Conservation (phyloP, 2,888 invertebrate genomes). For the Aspidapion aeneum region DNA sequence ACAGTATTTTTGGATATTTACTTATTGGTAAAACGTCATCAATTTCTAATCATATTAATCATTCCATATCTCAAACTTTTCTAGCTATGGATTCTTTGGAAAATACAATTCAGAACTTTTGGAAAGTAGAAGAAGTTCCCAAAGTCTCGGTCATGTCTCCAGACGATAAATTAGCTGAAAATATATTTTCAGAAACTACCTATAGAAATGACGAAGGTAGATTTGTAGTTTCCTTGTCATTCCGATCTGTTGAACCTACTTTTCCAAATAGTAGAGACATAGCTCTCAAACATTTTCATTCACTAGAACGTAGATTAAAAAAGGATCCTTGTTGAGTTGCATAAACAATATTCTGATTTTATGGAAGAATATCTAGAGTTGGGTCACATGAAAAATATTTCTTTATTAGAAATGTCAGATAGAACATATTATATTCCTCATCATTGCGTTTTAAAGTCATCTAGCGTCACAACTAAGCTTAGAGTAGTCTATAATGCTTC, state of each 20-base stretch:
- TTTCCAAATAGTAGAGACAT: conserved; percentile 1
- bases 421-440: conserved; percentile 6
- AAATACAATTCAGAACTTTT: conserved; percentile 7
- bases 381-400: conserved; percentile 9
- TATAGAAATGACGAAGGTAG: conserved; percentile 10
- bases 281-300: conserved; percentile 11
- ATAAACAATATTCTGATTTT: conserved; percentile 7
- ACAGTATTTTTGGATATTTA: neutral
- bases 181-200: conserved; percentile 8
- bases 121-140: conserved; percentile 15
- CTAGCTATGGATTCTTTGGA: neutral
- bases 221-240: conserved; percentile 17
- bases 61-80: neutral
- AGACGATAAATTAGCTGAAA: conserved; percentile 17
- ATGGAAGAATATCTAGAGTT: conserved; percentile 11
- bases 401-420: neutral
- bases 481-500: conserved; percentile 6
- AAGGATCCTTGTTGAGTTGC: conserved; percentile 4
- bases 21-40: neutral
- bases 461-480: neutral
- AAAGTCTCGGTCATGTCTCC: neutral
- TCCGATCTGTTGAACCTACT: conserved; percentile 8
- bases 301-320: conserved; percentile 13
- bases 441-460: conserved; percentile 4
- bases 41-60: neutral